Conservation (phyloP, 2,797 vertebrate species). For the Bucorvus abyssinicus region DNA sequence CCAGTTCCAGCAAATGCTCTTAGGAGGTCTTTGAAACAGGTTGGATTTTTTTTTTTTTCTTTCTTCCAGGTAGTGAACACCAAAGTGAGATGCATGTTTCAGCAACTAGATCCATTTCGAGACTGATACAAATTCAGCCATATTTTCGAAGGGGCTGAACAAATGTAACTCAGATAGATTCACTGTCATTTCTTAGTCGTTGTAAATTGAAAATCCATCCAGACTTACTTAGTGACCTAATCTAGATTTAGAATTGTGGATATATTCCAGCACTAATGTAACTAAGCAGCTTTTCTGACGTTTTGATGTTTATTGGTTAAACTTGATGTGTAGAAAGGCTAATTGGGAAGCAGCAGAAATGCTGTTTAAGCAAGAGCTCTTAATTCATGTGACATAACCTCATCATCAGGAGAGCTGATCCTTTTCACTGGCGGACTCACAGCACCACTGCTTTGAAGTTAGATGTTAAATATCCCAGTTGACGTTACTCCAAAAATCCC, state of each 20-base stretch:
- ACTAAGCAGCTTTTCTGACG: not conserved
- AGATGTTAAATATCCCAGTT: not conserved
- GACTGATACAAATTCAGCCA: not conserved
- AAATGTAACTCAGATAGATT: not conserved
- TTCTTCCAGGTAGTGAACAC: not conserved
- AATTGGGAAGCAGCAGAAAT: not conserved
- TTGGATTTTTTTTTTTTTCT: not conserved
- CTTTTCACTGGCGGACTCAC: not conserved
- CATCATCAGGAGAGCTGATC: not conserved
- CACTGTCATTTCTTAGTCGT: not conserved
- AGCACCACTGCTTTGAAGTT: not conserved
- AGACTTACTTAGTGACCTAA: not conserved
- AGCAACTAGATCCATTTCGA: not conserved
- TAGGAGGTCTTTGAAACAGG: not conserved
- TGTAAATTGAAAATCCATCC: not conserved
- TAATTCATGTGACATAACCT: not conserved
- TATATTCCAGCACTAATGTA: not conserved
- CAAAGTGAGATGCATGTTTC: not conserved
- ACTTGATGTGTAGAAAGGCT: not conserved
- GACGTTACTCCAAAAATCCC: not conserved
- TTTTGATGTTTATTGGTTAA: not conserved
- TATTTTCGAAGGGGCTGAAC: not conserved
- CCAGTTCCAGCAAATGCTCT: not conserved
- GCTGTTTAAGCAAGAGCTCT: not conserved
- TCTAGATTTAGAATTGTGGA: not conserved